These are phyloP conservation scores for Podarcis cretensis DNA, from an alignment of 2,113 vertebrate species.

Conservation along the genomic window DNA sequence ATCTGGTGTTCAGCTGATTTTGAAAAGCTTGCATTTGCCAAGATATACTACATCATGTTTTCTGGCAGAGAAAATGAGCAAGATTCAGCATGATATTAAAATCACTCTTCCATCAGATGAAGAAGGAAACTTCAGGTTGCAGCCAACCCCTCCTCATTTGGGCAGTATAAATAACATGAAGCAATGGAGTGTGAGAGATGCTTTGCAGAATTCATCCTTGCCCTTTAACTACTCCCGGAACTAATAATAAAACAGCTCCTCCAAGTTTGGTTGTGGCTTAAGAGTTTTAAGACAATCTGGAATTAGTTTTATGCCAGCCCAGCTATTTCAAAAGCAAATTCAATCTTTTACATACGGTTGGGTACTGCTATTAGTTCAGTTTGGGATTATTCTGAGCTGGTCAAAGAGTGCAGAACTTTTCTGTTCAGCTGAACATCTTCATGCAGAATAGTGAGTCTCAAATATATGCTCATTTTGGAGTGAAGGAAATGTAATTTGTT, in stretches of 20 bases:
- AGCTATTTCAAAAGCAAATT: neutral
- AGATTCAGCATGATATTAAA: neutral
- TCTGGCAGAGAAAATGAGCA: neutral
- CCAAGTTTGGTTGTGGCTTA: neutral
- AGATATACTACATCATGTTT: neutral
- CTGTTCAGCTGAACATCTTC: neutral
- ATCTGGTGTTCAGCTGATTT: neutral
- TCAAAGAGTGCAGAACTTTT: neutral
- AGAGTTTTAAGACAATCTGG: neutral
- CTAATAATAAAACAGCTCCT: conserved; percentile 27
- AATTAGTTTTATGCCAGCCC: neutral
- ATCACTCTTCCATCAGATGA: conserved; percentile 43
- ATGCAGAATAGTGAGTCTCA: neutral
- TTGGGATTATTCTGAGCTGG: neutral
- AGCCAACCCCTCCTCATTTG: conserved; percentile 27
- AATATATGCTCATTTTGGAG: neutral
- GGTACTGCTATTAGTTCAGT: neutral
- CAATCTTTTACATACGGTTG: neutral
- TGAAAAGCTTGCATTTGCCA: conserved; percentile 22
- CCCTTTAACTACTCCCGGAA: neutral
- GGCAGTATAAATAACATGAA: neutral
- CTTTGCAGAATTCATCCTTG: neutral
- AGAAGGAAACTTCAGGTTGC: conserved; percentile 35
- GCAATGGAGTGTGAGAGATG: neutral
- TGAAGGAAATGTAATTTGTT: neutral